Conservation (phyloP, 2,888 invertebrate species). For the Phaedon cochleariae region DNA sequence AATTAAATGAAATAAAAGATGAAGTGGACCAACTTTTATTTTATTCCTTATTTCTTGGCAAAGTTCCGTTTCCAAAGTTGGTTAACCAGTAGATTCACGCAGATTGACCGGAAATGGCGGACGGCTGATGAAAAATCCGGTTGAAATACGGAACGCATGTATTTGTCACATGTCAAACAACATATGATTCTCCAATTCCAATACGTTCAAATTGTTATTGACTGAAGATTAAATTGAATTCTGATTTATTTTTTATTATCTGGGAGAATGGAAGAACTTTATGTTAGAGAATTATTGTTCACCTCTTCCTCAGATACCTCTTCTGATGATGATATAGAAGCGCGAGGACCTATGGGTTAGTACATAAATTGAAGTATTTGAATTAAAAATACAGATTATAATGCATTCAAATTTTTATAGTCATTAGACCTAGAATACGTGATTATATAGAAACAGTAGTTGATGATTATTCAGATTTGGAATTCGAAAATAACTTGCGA, state of each 20-base stretch:
- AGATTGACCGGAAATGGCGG: too few relatives aligned
- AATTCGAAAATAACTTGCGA: constrained; percentile 10
- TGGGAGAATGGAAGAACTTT: background rate
- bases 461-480: background rate
- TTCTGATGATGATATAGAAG: background rate
- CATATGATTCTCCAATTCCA: too few relatives aligned
- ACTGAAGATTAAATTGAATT: background rate
- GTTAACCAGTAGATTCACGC: too few relatives aligned
- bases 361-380: background rate
- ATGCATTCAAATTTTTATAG: constrained; percentile 1
- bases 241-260: background rate
- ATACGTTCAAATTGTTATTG: too few relatives aligned
- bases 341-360: constrained; percentile 1
- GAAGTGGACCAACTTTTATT: too few relatives aligned
- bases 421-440: background rate
- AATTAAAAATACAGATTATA: too few relatives aligned
- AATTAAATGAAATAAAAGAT: too few relatives aligned
- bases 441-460: background rate
- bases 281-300: constrained; percentile 1
- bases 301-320: constrained; percentile 1
- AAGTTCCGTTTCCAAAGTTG: constrained; percentile 10
- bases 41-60: too few relatives aligned
- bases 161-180: too few relatives aligned
- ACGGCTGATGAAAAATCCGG: background rate
- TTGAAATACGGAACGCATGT: background rate